Conservation (phyloP, 2,888 invertebrate species). For the Trichacis sp. region DNA sequence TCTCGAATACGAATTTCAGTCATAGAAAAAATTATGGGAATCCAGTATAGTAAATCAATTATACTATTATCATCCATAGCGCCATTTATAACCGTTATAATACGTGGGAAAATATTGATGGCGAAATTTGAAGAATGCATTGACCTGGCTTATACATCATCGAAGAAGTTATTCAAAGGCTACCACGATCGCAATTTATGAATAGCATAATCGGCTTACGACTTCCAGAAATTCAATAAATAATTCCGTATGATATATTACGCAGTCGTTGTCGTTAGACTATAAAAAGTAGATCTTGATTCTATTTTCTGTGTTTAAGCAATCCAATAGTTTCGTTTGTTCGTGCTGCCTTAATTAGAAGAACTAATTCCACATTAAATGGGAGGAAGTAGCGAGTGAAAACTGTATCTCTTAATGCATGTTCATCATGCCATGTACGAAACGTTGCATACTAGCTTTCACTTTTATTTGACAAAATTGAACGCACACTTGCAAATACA, state of each 20-base stretch:
- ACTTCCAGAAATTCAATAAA: conserved; percentile 14
- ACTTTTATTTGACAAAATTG: neutral
- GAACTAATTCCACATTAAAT: too few relatives aligned
- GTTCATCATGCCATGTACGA: neutral
- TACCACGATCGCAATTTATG: conserved; percentile 20
- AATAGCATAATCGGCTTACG: conserved; percentile 21
- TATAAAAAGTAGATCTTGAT: conserved; percentile 12
- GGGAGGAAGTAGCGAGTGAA: too few relatives aligned
- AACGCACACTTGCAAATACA: too few relatives aligned
- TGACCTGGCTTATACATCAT: neutral
- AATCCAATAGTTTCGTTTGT: too few relatives aligned
- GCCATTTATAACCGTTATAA: neutral
- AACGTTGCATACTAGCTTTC: neutral
- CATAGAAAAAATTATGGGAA: too few relatives aligned
- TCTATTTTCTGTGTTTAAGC: conserved; percentile 4
- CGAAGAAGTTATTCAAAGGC: conserved; percentile 10
- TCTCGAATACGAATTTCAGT: too few relatives aligned
- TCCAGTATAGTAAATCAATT: neutral
- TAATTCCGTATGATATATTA: conserved; percentile 14
- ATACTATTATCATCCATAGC: neutral
- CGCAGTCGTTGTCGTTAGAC: conserved; percentile 7
- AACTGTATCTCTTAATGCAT: neutral
- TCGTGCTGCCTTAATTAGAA: too few relatives aligned
- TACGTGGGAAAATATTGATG: conserved; percentile 5
- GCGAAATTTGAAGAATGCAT: conserved; percentile 2